Conservation (phyloP, 2,797 vertebrate genomes). For the Steatocranus sp. region DNA sequence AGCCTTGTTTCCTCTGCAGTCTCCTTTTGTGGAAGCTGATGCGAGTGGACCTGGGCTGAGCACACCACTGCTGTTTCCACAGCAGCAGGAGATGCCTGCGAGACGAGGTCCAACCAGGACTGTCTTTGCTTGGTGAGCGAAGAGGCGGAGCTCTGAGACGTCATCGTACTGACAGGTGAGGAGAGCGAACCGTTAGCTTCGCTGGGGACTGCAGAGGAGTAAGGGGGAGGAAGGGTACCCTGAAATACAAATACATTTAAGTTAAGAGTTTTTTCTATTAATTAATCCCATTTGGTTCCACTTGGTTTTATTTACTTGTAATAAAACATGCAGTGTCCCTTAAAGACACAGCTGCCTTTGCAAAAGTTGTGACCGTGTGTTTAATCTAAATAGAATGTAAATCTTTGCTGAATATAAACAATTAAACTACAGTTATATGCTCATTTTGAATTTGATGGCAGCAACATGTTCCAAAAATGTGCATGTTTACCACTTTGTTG, state of each 20-base stretch:
- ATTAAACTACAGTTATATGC: background rate
- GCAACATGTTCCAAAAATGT: background rate
- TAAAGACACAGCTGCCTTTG: background rate
- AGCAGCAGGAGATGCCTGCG: slow-evolving; percentile 61
- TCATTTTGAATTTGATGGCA: background rate
- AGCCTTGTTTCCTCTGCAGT: background rate
- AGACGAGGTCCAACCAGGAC: slow-evolving; percentile 80
- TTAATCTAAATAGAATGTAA: background rate
- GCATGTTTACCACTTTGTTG: background rate
- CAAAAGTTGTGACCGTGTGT: background rate
- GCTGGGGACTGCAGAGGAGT: slow-evolving; percentile 73
- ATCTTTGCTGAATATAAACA: accelerated
- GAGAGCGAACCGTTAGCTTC: slow-evolving; percentile 79
- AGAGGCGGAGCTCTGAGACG: slow-evolving; percentile 77
- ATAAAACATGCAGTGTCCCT: background rate
- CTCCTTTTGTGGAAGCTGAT: slow-evolving; percentile 33
- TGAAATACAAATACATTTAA: slow-evolving; percentile 12
- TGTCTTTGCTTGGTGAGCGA: slow-evolving; percentile 81
- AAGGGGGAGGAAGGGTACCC: slow-evolving; percentile 80
- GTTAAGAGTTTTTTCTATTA: background rate
- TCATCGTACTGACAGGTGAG: slow-evolving; percentile 80
- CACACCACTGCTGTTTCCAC: slow-evolving; percentile 71
- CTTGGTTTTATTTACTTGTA: background rate
- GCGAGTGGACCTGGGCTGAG: slow-evolving; percentile 72
- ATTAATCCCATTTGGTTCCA: background rate